These are phyloP conservation scores for Sander lucioperca DNA, from an alignment of 2,113 vertebrate species.

Conservation along the genomic window DNA sequence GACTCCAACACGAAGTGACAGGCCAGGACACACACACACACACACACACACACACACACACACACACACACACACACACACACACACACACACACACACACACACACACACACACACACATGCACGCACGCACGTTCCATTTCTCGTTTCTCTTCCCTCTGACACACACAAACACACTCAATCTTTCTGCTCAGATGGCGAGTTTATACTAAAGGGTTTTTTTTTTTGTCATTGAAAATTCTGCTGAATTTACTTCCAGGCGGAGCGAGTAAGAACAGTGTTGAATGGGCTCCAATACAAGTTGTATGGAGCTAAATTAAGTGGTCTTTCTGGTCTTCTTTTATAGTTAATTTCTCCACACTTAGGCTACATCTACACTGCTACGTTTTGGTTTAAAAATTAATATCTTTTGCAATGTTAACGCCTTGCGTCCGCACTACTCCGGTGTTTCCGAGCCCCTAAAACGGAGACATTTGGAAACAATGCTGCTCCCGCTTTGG, in stretches of 20 bases:
- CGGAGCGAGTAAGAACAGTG: not conserved
- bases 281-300: not conserved
- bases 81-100: constrained; percentile 29
- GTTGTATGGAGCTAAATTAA: not conserved
- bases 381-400: too few species aligned
- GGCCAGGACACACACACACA: constrained; percentile 54
- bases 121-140: constrained; percentile 25
- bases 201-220: constrained; percentile 14
- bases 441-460: too few species aligned
- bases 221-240: constrained; percentile 23
- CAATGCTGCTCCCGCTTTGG: too few species aligned
- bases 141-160: constrained; percentile 4
- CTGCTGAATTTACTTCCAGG: constrained; percentile 25
- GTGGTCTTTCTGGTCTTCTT: not conserved
- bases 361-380: too few species aligned
- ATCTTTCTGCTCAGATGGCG: constrained; percentile 7
- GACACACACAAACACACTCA: constrained; percentile 31
- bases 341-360: not conserved
- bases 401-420: too few species aligned
- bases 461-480: too few species aligned
- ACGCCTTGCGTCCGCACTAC: too few species aligned
- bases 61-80: constrained; percentile 33
- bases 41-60: constrained; percentile 15
- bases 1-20: constrained; percentile 76
- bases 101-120: constrained; percentile 25